These are phyloP conservation scores for Drosophila ogumai DNA, from an alignment of 1,140 invertebrate genomes.

Conservation along the genomic window DNA sequence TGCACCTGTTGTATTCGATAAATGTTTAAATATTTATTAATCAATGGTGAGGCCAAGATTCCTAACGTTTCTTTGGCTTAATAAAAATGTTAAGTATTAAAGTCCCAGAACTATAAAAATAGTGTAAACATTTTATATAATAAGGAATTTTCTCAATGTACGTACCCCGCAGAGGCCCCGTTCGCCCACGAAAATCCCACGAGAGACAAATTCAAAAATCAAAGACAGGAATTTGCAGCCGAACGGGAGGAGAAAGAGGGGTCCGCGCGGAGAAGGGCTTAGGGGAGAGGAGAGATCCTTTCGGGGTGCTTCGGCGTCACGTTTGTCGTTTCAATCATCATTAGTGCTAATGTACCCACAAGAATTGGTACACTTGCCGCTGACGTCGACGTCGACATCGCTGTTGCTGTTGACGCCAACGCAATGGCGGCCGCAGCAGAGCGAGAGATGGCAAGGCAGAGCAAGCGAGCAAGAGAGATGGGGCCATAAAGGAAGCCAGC, in stretches of 20 bases:
- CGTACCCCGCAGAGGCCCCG: not conserved
- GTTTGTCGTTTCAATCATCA: conserved; percentile 85
- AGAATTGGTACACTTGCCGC: conserved; percentile 79
- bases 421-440: conserved; percentile 49
- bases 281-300: conserved; percentile 30
- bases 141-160: conserved; percentile 2
- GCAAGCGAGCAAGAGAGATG: conserved; percentile 3
- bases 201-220: conserved; percentile 74
- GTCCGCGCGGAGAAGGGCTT: not conserved
- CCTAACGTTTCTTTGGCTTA: not conserved
- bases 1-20: too few relatives aligned
- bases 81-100: not conserved
- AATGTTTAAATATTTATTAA: not conserved
- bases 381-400: conserved; percentile 7
- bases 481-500: conserved; percentile 2
- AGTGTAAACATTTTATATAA: not conserved
- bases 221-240: conserved; percentile 59
- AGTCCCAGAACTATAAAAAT: too few relatives aligned
- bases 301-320: conserved; percentile 60
- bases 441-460: conserved; percentile 19
- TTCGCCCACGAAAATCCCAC: conserved; percentile 16
- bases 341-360: conserved; percentile 85
- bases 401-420: conserved; percentile 5
- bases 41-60: too few relatives aligned
- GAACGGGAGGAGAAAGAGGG: not conserved